Evolutionary conservation across 2,888 invertebrate genomes (phyloP).

Genomic region (Drosophila austrosaltans): DNA sequence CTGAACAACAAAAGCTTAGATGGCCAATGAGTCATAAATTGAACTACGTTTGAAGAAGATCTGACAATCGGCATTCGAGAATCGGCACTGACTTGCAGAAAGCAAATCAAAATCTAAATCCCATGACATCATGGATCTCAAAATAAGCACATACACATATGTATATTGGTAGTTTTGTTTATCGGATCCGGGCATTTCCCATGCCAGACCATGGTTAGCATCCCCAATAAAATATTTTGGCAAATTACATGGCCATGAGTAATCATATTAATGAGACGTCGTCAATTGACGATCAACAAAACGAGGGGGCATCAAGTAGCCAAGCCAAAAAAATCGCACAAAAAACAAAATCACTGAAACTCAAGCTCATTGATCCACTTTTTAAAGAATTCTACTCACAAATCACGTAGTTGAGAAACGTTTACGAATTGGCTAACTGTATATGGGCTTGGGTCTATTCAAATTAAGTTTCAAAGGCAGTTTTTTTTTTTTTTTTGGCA

Average conservation of each 20-base stretch:
- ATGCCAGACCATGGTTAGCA: constrained; percentile 44
- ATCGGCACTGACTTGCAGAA: constrained; percentile 68
- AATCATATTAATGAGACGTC: constrained; percentile 74
- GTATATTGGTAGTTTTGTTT: not conserved
- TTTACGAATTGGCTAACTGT: constrained; percentile 73
- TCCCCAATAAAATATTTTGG: constrained; percentile 49
- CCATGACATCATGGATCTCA: constrained; percentile 64
- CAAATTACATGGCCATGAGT: constrained; percentile 79
- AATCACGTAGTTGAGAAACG: constrained; percentile 67
- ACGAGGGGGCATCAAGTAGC: constrained; percentile 20
- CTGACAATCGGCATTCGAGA: constrained; percentile 46
- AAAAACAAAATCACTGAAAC: constrained; percentile 43
- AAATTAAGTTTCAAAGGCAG: constrained; percentile 40
- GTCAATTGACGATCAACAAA: constrained; percentile 42
- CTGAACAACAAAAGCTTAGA: constrained; percentile 13
- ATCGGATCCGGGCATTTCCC: constrained; percentile 67
- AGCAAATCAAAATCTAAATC: constrained; percentile 38
- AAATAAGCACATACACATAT: constrained; percentile 46
- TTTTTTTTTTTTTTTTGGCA: constrained; percentile 46
- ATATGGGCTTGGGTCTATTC: constrained; percentile 47
- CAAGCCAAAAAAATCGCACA: constrained; percentile 33
- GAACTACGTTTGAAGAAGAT: constrained; percentile 1
- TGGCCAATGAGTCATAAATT: constrained; percentile 57
- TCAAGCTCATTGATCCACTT: constrained; percentile 68
- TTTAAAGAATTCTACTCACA: constrained; percentile 59